Evolutionary conservation across 2,113 vertebrate species (phyloP), one percentile per base, ranked within the genome.

Genomic region (Aix galericulata): DNA sequence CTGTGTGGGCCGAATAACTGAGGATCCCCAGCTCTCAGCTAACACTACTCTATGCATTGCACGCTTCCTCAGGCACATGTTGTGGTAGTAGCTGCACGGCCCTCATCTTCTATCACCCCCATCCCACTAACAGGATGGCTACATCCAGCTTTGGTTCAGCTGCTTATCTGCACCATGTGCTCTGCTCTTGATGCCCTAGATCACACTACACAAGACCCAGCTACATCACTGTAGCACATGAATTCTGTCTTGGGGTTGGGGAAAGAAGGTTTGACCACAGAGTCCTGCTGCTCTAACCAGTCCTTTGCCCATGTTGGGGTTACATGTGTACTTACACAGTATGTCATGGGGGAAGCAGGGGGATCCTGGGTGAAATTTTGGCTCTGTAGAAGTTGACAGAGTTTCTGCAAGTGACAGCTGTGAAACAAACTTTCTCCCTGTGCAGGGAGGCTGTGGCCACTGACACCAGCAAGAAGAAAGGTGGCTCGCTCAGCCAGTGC

Each of bases 141-240:
- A 66, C 25, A 72, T 74, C 36, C 82, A 73, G 25, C n/a, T 38
- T 36, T 38, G 48, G 25, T 38, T 36, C 34, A 21, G 38, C 26
- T 69, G 53, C 64, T 83, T n/a, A 34, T 53, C 44, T 50, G 66
- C 15, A 71, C 36, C 34, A 50, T 77, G 16, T 67, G 31, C 40
- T 73, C 29, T 72, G 44, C 38, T 82, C 6, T 66, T 82, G 40
- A 59, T 76, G 38, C 17, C 29, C 59, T 62, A 31, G 13, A 52
- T 42, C 34, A 38, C 0, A 0, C 29, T 13, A 14, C 0, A 2
- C 15, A 46, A 87, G 42, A 11, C 9, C 38, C 26, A 26, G 29
- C 29, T 36, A 3, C 46, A 29, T 40, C 34, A 18, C 42, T 46
- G 29, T 25, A 67, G 63, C 25, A 46, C 36, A 10, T 2, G 14